Evolutionary conservation across 2,797 vertebrate species (phyloP).

Genomic region (Rhynchotus rufescens): DNA sequence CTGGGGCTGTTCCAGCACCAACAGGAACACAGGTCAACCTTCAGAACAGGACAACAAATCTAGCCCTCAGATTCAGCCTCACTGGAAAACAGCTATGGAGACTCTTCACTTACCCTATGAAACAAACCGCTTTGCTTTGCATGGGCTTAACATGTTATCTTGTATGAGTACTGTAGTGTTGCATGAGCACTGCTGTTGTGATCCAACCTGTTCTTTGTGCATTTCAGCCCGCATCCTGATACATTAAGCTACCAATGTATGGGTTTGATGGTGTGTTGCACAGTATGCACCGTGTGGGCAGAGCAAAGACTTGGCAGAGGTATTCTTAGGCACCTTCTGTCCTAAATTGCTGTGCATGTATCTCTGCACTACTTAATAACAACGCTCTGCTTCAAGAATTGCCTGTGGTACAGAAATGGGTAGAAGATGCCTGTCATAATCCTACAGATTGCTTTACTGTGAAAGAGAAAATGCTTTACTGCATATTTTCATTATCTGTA

Average conservation of each 20-base stretch:
- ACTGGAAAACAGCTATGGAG: rapidly evolving
- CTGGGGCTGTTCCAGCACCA: not conserved
- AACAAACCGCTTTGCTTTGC: not conserved
- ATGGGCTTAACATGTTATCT: not conserved
- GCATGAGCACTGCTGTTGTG: not conserved
- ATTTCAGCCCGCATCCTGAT: not conserved
- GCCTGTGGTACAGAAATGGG: not conserved
- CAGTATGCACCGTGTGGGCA: conserved; percentile 33
- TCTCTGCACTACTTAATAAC: conserved; percentile 15
- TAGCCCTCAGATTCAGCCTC: not conserved
- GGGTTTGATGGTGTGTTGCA: not conserved
- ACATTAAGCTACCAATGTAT: not conserved
- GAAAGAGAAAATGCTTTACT: not conserved
- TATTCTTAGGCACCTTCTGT: conserved; percentile 60
- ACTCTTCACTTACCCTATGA: not conserved
- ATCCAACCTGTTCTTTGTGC: conserved; percentile 12
- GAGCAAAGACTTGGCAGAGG: conserved; percentile 51
- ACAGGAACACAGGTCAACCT: not conserved
- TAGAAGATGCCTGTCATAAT: not conserved
- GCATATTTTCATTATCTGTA: not conserved
- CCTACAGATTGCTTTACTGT: not conserved
- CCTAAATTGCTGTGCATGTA: conserved; percentile 3
- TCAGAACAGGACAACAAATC: not conserved
- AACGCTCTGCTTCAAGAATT: not conserved
- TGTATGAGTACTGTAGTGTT: not conserved